phyloP scores from a whole-genome alignment of 2,797 vertebrate species.

The Notoglanidium macrostoma region DNA sequence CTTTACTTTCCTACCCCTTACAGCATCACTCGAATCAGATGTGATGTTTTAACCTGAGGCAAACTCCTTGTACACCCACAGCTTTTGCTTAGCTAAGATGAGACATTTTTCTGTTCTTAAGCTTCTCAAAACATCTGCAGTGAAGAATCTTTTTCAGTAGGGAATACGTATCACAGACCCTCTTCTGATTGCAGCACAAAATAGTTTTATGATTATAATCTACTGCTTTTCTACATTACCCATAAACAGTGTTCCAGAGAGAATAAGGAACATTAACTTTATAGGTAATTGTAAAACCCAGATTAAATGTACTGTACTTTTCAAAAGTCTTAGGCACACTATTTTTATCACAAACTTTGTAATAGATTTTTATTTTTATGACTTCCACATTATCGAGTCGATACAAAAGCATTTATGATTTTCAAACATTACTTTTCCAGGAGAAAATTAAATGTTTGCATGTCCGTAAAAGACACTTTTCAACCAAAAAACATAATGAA shows the following conservation, averaged over 20 bases:
- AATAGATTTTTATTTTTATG: no score
- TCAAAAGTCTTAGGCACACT: no score
- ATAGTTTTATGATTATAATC: slow-evolving; percentile 13
- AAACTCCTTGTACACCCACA: neutral
- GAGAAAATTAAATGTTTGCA: no score
- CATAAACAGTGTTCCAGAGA: neutral
- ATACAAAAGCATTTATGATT: no score
- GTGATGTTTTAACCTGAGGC: neutral
- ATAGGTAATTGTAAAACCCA: neutral
- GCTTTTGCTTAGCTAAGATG: neutral
- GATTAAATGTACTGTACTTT: no score
- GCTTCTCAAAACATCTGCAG: slow-evolving; percentile 1
- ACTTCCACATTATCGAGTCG: no score
- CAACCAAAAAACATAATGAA: no score
- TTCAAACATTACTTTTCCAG: no score
- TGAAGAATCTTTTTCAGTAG: neutral
- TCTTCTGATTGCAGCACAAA: neutral
- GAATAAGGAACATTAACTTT: neutral
- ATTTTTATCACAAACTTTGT: no score
- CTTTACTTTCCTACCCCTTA: neutral
- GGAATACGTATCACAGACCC: neutral
- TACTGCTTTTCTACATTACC: neutral
- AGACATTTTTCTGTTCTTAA: neutral
- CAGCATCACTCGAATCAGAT: neutral
- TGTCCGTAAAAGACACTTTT: no score